Evolutionary conservation across 2,113 vertebrate genomes (phyloP), one percentile per base, ranked within the genome.

Genomic region (Lynx canadensis): DNA sequence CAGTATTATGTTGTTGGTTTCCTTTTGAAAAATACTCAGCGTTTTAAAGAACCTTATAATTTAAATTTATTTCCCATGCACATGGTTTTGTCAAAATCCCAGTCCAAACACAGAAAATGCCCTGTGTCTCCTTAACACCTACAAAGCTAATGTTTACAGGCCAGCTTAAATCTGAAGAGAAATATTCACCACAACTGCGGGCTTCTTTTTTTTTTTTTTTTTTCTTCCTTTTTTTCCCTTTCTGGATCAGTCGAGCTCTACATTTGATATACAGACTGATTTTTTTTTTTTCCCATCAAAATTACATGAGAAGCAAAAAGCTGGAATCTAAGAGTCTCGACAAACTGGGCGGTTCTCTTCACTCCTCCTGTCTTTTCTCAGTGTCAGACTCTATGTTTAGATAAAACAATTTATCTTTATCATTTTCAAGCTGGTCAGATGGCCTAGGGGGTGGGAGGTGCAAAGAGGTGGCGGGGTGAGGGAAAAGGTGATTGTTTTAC

Each of bases 391-490:
- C 96, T 86, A 88, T 76, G 97, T 87, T 97, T 93, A 97, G 98
- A 97, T 93, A 97, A 96, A 97, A 78, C 96, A 97, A 98, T 99
- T 98, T 98, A 98, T 99, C 98, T 98, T 94, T 79, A 84, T 97
- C 96, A 50, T 95, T 98, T 98, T 95, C 98, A 57, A 96, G 97
- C 95, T 97, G 79, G 97, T 97, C 85, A 82, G 95, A 98, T 7
- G 55, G 98, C 94, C 66, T 65, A 95, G 52, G 97, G 97, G 97
- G 66, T 97, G 93, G 97, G 95, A 97, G 91, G 96, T 94, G 85
- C 84, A 14, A 33, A 73, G 97, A 81, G 97, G 98, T 96, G 92
- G 96, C 60, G 83, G 95, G 98, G 94, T 95, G 21, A 97, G 88
- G 97, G 95, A 93, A 97, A 97, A 98, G 98, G 98, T 97, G 98